Base-by-base conservation (phyloP, 2,888 invertebrate species). In the Apamea sordens region DNA sequence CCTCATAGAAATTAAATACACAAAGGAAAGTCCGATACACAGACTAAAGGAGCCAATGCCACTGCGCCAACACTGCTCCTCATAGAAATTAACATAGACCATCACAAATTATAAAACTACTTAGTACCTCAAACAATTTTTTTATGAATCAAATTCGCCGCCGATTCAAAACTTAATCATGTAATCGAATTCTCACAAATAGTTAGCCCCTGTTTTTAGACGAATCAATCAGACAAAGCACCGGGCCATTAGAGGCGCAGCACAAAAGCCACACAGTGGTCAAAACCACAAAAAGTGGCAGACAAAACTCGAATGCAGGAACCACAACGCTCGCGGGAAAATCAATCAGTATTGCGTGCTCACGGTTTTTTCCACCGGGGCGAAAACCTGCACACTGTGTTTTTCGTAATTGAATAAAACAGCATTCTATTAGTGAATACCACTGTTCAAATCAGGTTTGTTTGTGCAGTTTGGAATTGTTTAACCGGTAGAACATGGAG, bases 341-440 rank as follows among this genome's bases (percentile, higher is more conserved):
- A 92, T 92, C 92, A 92, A 92, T 92, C 91, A 90, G 85, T 74
- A 83, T 86, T 83, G 86, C 89, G 86, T 83, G 84, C 81, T 73
- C 80, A 74, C 72, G 28, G 68, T 79, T 87, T 89, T 89, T 88
- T 82, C 70, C 72, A 79, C 73, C 61, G 32, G 67, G 63, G 64
- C 65, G 76, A 80, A 63, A 59, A 81, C 85, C 78, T 79, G 79
- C 77, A 56, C 79, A 89, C 75, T 82, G 85, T 83, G 86, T 76
- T 85, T 79, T 85, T 80, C 77, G 78, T 86, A 86, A 89, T 88
- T 89, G 82, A 89, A 89, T 89, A 83, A 85, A 89, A 88, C 81
- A 85, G 81, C 69, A 80, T 85, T 89, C 76, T 81, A 89, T 86
- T 86, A 85, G 79, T 80, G 70, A 78, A 84, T 79, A 76, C 74